Percentiles rank a stretch among this genome's conserved stretches.
Conservation (phyloP, 2,113 vertebrate species). For the Dipodomys stephensi region DNA sequence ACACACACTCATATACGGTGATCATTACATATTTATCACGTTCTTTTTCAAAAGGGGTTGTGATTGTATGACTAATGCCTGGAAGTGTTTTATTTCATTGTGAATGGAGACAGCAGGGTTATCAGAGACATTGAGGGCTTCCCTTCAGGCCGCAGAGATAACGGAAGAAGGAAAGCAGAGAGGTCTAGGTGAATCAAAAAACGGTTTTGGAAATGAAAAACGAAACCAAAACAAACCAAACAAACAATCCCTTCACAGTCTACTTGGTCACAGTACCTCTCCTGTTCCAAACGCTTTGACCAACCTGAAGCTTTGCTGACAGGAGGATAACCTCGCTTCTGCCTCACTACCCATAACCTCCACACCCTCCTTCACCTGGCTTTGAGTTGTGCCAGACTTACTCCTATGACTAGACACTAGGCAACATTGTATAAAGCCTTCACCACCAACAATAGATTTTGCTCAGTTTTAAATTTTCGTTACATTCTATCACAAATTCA, state of each 20-base stretch:
- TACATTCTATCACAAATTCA: not conserved
- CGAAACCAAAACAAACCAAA: no score
- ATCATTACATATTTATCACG: not conserved
- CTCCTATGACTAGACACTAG: not conserved
- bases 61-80: not conserved
- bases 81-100: not conserved
- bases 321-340: not conserved
- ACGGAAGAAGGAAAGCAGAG: not conserved
- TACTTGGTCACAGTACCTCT: not conserved
- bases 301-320: not conserved
- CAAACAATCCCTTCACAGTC: not conserved
- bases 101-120: not conserved
- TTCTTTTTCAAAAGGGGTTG: not conserved
- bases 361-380: not conserved
- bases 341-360: not conserved
- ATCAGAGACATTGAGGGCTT: not conserved
- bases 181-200: not conserved
- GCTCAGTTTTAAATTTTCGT: not conserved
- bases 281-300: not conserved
- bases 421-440: not conserved
- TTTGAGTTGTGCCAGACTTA: not conserved
- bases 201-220: not conserved
- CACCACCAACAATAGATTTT: not conserved
- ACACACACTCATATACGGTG: not conserved
- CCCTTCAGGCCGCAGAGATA: not conserved